Conservation (phyloP, 2,113 vertebrate species). For the Glaucomys volans region DNA sequence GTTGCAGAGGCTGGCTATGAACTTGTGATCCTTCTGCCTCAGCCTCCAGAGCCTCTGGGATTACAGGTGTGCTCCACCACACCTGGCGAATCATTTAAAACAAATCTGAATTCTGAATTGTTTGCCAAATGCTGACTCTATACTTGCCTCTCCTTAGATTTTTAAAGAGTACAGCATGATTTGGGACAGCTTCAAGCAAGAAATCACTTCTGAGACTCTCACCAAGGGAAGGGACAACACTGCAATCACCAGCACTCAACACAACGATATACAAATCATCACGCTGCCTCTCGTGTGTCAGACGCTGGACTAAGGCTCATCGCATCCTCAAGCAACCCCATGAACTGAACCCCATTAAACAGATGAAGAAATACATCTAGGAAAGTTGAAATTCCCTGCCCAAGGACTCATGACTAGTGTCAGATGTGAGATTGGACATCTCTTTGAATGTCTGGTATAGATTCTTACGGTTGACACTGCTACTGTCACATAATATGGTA, state of each 20-base stretch:
- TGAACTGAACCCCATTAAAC: background rate
- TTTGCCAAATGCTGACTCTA: background rate
- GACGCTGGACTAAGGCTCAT: background rate
- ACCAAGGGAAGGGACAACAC: background rate
- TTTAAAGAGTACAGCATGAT: background rate
- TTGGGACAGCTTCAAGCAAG: background rate
- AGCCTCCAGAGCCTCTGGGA: too few relatives aligned
- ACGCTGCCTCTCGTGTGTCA: background rate
- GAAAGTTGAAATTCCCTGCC: background rate
- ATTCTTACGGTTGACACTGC: background rate
- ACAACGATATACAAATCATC: background rate
- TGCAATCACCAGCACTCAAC: background rate
- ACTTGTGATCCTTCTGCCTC: too few relatives aligned
- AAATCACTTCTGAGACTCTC: background rate
- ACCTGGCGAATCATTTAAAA: background rate
- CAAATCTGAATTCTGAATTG: slow-evolving; percentile 28
- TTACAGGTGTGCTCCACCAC: too few relatives aligned
- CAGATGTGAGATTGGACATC: background rate
- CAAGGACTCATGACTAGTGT: background rate
- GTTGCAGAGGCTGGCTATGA: too few relatives aligned
- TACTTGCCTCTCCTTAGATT: background rate
- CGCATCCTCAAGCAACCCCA: background rate
- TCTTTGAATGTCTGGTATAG: background rate
- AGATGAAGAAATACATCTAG: background rate
- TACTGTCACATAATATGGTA: background rate